These are phyloP conservation scores for Pemphredon lugubris DNA, from an alignment of 2,888 invertebrate genomes.

Conservation along the genomic window DNA sequence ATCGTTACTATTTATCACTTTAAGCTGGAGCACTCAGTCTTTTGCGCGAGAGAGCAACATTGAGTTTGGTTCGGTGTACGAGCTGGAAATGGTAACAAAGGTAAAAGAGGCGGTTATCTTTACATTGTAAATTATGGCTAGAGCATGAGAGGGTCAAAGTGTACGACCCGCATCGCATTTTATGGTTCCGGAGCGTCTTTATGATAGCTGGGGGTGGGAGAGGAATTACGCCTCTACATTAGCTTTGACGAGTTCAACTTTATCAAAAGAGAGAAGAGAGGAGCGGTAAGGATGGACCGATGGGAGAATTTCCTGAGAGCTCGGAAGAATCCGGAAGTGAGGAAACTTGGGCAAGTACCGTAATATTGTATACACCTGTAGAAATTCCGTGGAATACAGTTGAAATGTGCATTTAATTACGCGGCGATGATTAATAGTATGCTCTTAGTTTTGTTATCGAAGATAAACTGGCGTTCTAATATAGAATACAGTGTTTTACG, in stretches of 20 bases:
- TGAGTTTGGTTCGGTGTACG: too few species aligned
- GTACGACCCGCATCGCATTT: slow-evolving; percentile 17
- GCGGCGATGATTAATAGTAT: too few species aligned
- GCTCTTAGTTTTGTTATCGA: too few species aligned
- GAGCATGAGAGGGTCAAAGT: slow-evolving; percentile 7
- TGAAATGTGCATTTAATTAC: too few species aligned
- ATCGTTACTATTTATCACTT: too few species aligned
- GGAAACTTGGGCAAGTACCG: too few species aligned
- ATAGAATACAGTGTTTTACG: too few species aligned
- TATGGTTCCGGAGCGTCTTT: slow-evolving; percentile 8
- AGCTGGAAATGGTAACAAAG: neutral
- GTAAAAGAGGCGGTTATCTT: slow-evolving; percentile 3
- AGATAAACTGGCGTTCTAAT: too few species aligned
- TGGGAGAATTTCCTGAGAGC: neutral
- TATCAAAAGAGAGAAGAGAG: slow-evolving; percentile 13
- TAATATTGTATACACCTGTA: too few species aligned
- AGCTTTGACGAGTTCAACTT: slow-evolving; percentile 57
- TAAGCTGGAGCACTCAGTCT: too few species aligned
- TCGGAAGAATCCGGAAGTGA: slow-evolving; percentile 17
- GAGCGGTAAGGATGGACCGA: neutral
- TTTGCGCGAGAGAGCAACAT: too few species aligned
- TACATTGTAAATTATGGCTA: neutral
- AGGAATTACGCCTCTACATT: slow-evolving; percentile 56
- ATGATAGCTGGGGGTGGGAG: slow-evolving; percentile 13
- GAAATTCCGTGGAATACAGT: too few species aligned